Percentiles rank a stretch among this genome's conserved stretches.
These are phyloP conservation scores for Oncopodura yosiiana DNA, from an alignment of 1,140 invertebrate genomes.

Conservation along the genomic window DNA sequence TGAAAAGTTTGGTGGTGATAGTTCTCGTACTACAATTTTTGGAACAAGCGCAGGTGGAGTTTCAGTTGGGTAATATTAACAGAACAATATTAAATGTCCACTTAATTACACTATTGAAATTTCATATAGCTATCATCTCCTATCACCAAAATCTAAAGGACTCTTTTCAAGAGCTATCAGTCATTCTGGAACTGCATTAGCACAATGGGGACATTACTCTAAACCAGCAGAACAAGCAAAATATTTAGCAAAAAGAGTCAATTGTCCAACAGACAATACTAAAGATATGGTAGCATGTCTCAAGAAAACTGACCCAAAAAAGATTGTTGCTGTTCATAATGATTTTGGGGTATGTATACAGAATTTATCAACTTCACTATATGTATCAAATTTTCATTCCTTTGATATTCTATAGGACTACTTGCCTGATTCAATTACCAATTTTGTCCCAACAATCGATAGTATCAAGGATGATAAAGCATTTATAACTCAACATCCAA, in stretches of 20 bases:
- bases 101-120: no score
- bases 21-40: constrained; percentile 48
- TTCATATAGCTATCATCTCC: constrained; percentile 47
- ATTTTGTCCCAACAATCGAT: constrained; percentile 29
- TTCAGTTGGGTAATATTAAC: no score
- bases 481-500: constrained; percentile 52
- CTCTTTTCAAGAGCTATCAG: constrained; percentile 30
- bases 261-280: constrained; percentile 36
- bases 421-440: constrained; percentile 33
- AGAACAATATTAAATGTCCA: no score
- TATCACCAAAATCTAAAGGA: constrained; percentile 41
- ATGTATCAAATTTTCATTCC: no score
- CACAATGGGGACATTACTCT: constrained; percentile 34
- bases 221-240: constrained; percentile 39
- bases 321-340: constrained; percentile 3
- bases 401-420: constrained; percentile 32
- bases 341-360: background rate
- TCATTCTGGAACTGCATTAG: constrained; percentile 28
- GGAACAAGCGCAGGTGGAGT: constrained; percentile 37
- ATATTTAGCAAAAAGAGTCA: constrained; percentile 36
- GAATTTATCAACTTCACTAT: no score
- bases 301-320: constrained; percentile 2
- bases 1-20: constrained; percentile 50
- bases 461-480: constrained; percentile 44
- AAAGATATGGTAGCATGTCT: constrained; percentile 29